Conservation (phyloP, 2,888 invertebrate genomes). For the Artemia sinica region DNA sequence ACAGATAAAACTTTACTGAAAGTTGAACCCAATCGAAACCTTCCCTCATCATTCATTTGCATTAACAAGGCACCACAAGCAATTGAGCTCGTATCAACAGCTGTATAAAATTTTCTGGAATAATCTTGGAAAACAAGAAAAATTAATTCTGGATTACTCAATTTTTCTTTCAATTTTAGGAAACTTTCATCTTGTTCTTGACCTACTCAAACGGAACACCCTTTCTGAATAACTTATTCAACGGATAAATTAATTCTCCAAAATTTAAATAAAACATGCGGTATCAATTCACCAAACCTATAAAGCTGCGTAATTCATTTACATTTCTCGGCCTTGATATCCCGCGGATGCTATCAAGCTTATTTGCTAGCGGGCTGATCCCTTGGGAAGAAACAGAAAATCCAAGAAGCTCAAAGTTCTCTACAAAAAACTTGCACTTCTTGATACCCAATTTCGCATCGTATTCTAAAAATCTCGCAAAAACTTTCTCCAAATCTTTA, state of each 20-base stretch:
- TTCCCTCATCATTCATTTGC: no score
- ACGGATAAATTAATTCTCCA: neutral
- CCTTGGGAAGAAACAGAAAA: no score
- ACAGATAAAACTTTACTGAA: neutral
- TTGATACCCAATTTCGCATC: neutral
- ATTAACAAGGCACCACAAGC: no score
- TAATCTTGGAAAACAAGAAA: neutral
- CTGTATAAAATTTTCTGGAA: neutral
- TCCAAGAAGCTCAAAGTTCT: neutral
- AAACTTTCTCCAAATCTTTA: neutral
- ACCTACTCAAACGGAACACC: neutral
- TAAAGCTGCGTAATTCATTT: neutral
- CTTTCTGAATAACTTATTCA: neutral
- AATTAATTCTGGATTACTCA: neutral
- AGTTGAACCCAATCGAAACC: no score
- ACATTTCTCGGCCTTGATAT: neutral
- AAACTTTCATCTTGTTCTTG: no score
- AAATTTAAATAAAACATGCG: neutral
- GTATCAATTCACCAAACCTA: neutral
- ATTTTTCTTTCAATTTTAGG: no score
- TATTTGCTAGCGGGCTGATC: no score
- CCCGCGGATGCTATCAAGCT: neutral
- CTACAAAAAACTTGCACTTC: neutral
- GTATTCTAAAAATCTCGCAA: neutral
- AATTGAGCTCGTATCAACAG: neutral